A percentile compares a stretch with the other conserved stretches of the same genome.
Evolutionary conservation across 2,113 vertebrate genomes (phyloP).

Genomic region (Ceyx margarethae): DNA sequence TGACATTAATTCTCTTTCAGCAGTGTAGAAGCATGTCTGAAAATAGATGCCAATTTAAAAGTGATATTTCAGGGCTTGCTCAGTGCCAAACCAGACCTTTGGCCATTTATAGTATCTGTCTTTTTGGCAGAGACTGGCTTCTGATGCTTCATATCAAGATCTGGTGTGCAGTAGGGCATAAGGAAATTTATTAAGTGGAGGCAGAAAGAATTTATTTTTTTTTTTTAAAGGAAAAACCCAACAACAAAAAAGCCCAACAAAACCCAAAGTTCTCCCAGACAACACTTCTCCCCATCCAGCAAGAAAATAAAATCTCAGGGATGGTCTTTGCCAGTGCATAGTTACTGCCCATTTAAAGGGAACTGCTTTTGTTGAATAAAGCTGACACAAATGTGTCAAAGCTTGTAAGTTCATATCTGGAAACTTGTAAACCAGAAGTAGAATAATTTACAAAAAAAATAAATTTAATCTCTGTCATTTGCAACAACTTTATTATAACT

Average conservation of each 20-base stretch:
- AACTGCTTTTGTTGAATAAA: background rate
- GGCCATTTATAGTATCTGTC: slow-evolving; percentile 43
- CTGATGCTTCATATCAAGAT: slow-evolving; percentile 23
- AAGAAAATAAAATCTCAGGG: background rate
- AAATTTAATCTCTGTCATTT: background rate
- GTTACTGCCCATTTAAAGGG: background rate
- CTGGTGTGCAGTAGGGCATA: background rate
- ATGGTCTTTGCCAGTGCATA: background rate
- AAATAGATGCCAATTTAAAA: slow-evolving; percentile 52
- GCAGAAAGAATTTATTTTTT: background rate
- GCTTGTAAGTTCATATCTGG: background rate
- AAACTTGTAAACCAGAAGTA: background rate
- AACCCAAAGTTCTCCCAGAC: background rate
- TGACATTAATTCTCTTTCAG: slow-evolving; percentile 35
- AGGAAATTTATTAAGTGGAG: background rate
- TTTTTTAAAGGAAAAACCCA: background rate
- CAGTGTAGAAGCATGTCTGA: background rate
- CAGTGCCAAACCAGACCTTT: slow-evolving; percentile 42
- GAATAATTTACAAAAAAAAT: background rate
- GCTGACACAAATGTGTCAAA: background rate
- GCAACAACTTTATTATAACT: background rate
- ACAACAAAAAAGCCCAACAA: too few species aligned
- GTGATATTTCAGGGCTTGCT: slow-evolving; percentile 18
- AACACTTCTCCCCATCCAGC: background rate
- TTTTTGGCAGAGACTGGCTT: slow-evolving; percentile 19